These are phyloP conservation scores for Pteropus rufus DNA, from an alignment of 2,797 vertebrate species.

Conservation along the genomic window DNA sequence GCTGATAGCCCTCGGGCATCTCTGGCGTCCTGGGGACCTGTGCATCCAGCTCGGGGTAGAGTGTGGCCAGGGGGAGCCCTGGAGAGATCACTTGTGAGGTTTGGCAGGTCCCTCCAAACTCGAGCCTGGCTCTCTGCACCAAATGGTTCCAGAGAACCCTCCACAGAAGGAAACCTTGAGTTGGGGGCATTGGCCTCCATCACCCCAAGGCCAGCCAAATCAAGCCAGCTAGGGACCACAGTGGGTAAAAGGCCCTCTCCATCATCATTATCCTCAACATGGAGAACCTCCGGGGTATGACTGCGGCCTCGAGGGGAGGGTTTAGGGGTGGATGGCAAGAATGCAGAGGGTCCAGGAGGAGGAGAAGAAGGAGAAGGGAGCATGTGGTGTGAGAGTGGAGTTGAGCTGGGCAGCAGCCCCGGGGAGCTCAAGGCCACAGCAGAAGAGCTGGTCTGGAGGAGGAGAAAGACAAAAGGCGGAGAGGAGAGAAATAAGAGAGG, in stretches of 20 bases:
- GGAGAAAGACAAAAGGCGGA: constrained; percentile 63
- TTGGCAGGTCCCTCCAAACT: not conserved
- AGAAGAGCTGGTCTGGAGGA: constrained; percentile 89
- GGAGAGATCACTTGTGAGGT: constrained; percentile 68
- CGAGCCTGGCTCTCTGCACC: constrained; percentile 48
- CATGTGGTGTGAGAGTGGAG: constrained; percentile 55
- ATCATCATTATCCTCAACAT: constrained; percentile 84
- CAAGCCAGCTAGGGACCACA: constrained; percentile 12
- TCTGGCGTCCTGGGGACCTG: constrained; percentile 16
- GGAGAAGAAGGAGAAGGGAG: not conserved
- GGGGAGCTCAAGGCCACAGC: constrained; percentile 85
- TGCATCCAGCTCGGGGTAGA: not conserved
- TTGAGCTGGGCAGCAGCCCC: constrained; percentile 78
- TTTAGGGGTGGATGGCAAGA: not conserved
- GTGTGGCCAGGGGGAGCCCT: constrained; percentile 30
- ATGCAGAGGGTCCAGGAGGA: not conserved
- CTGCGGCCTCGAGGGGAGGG: not conserved
- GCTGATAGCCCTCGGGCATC: not conserved
- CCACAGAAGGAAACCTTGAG: constrained; percentile 75
- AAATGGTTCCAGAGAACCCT: constrained; percentile 75
- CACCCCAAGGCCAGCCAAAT: constrained; percentile 67
- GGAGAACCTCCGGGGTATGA: constrained; percentile 79
- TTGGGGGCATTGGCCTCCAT: constrained; percentile 76
- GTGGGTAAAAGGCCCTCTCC: not conserved
- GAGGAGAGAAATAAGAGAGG: constrained; percentile 24